A percentile compares a stretch with the other conserved stretches of the same genome.
Conservation (phyloP, 2,797 vertebrate genomes). For the Otolemur crassicaudatus region DNA sequence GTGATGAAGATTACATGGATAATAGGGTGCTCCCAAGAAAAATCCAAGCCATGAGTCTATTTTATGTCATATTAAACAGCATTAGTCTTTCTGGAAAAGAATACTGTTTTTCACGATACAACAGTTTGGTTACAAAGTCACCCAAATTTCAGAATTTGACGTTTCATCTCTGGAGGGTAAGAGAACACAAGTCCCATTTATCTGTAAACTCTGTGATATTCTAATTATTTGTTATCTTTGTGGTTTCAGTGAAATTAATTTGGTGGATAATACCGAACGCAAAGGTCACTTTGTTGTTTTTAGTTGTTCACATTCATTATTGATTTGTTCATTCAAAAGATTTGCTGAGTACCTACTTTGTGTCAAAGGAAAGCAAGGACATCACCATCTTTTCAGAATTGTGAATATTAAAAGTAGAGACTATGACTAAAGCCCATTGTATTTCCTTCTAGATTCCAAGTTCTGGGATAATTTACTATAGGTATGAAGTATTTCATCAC, state of each 20-base stretch:
- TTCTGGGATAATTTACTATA: constrained; percentile 18
- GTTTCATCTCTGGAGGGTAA: neutral
- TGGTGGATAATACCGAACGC: neutral
- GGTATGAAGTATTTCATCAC: constrained; percentile 5
- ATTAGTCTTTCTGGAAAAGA: neutral
- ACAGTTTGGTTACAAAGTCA: neutral
- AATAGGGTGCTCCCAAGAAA: neutral
- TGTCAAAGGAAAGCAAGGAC: neutral
- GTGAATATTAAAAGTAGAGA: constrained; percentile 4
- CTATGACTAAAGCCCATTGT: neutral
- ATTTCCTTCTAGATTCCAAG: constrained; percentile 39
- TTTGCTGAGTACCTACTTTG: neutral
- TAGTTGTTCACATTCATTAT: neutral
- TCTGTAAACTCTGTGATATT: neutral
- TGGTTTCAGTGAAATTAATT: neutral
- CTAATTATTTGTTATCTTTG: neutral
- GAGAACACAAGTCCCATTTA: neutral
- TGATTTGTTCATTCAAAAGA: neutral
- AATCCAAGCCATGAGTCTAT: neutral
- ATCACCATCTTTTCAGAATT: neutral
- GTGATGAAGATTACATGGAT: neutral
- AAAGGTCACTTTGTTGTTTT: neutral
- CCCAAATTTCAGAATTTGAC: neutral
- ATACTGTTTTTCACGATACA: neutral
- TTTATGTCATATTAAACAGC: neutral